phyloP scores from a whole-genome alignment of 37 sponge, comb jelly and placozoan genomes.

The Haliclona indistincta region DNA sequence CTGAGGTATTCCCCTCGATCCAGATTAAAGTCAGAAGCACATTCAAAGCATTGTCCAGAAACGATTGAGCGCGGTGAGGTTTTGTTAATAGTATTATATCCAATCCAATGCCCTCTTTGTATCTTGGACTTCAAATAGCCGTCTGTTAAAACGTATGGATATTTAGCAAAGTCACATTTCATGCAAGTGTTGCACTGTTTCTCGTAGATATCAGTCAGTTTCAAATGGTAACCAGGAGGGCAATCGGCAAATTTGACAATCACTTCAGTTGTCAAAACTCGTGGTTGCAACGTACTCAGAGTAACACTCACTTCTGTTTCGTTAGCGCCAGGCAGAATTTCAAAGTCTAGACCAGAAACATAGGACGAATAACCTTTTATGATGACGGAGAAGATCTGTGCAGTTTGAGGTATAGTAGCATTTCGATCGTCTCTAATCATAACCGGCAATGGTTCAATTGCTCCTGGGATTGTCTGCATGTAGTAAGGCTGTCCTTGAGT shows the following conservation, averaged over 20 bases:
- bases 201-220: too few relatives aligned
- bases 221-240: conserved; percentile 2
- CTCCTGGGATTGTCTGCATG: neutral
- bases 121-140: neutral
- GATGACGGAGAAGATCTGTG: neutral
- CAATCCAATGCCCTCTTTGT: neutral
- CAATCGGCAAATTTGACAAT: neutral
- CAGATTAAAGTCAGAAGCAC: neutral
- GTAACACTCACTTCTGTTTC: neutral
- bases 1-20: neutral
- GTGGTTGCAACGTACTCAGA: neutral
- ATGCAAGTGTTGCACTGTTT: too few relatives aligned
- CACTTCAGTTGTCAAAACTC: neutral
- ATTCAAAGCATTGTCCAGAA: neutral
- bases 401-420: neutral
- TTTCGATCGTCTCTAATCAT: conserved; percentile 1
- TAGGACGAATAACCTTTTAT: neutral
- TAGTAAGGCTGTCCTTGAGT: neutral
- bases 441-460: neutral
- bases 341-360: neutral
- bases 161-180: neutral
- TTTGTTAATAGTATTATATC: neutral
- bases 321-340: neutral
- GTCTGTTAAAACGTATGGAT: neutral
- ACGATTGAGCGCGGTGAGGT: neutral